A percentile compares a stretch with the other conserved stretches of the same genome.
These are phyloP conservation scores for rabbit (Oryctolagus cuniculus) DNA, from an alignment of 2,113 vertebrate species.

Conservation along the genomic window mOryCun1.1 NC_091441.1:31293001-31293500, in stretches of 20 bases:
- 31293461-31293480: no score
- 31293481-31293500: no score
- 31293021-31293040: not conserved
- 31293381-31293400: no score
- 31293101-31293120: not conserved
- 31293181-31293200: constrained; percentile 24
- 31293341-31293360: not conserved
- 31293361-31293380: no score
- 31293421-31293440: no score
- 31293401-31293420: no score
- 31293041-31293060: not conserved
- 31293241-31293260: constrained; percentile 37
- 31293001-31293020: not conserved
- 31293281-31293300: constrained; percentile 22
- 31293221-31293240: not conserved
- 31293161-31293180: not conserved
- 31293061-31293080: constrained; percentile 14
- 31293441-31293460: no score
- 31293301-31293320: constrained; percentile 23
- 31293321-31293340: not conserved
- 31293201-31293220: constrained; percentile 56
- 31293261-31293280: constrained; percentile 43
- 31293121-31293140: constrained; percentile 1
- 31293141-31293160: constrained; percentile 1
- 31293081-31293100: not conserved